These are phyloP conservation scores for Papilio demoleus DNA, from an alignment of 2,888 invertebrate genomes.

Conservation along the genomic window DNA sequence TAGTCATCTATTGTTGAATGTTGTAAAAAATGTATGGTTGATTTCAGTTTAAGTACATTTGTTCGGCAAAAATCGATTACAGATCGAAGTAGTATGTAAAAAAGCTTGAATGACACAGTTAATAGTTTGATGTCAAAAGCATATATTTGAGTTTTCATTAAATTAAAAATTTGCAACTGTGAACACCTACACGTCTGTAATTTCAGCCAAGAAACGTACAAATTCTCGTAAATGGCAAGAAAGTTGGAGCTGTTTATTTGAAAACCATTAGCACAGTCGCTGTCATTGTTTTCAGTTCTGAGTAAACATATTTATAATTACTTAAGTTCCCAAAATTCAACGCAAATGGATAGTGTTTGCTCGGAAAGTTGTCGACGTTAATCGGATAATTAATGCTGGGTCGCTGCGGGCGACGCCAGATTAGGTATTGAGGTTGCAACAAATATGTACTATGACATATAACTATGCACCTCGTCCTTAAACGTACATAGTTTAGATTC, in stretches of 20 bases:
- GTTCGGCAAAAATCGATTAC: slow-evolving; percentile 29
- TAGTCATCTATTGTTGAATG: too few species aligned
- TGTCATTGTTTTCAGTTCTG: slow-evolving; percentile 14
- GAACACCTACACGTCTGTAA: too few species aligned
- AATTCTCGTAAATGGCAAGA: not conserved
- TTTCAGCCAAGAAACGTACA: not conserved
- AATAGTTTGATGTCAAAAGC: too few species aligned
- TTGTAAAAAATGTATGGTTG: too few species aligned
- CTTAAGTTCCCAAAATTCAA: slow-evolving; percentile 39
- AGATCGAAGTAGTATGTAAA: slow-evolving; percentile 35
- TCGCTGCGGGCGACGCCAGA: slow-evolving; percentile 22
- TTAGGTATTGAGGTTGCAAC: slow-evolving; percentile 35
- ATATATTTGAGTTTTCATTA: too few species aligned
- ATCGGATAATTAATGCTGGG: slow-evolving; percentile 39
- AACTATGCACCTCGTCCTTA: too few species aligned
- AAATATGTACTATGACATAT: not conserved
- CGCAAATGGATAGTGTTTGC: slow-evolving; percentile 37
- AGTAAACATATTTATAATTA: slow-evolving; percentile 38
- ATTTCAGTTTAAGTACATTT: not conserved
- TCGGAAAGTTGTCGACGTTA: slow-evolving; percentile 42
- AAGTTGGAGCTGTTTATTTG: slow-evolving; percentile 30
- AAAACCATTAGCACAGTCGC: slow-evolving; percentile 13
- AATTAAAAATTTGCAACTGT: too few species aligned
- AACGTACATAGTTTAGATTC: too few species aligned
- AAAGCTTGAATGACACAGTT: too few species aligned